Evolutionary conservation across 1,140 invertebrate species (phyloP).

Genomic region (Drosophila cardini): DNA sequence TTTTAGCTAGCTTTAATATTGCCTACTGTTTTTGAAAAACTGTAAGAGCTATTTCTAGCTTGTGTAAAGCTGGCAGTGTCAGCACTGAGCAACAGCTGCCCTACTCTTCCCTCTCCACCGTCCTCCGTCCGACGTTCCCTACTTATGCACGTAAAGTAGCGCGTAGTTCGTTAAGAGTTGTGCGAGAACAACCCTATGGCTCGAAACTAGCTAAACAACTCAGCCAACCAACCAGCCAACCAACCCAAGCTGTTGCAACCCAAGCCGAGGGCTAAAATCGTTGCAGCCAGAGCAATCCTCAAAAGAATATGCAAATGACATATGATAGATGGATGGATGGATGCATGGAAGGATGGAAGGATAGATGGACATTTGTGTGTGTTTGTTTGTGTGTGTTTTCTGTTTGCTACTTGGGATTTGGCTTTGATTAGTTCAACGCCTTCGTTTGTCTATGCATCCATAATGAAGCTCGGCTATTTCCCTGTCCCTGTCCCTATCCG

Average conservation of each 20-base stretch:
- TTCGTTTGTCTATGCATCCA: conserved; percentile 52
- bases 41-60: no score
- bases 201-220: background rate
- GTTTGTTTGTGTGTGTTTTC: background rate
- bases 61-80: no score
- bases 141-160: conserved; percentile 12
- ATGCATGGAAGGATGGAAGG: conserved; percentile 7
- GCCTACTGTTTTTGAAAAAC: no score
- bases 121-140: background rate
- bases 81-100: conserved; percentile 7
- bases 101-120: background rate
- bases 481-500: background rate
- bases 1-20: no score
- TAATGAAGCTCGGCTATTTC: conserved; percentile 53
- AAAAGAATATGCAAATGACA: conserved; percentile 58
- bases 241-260: conserved; percentile 1
- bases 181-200: conserved; percentile 22
- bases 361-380: background rate
- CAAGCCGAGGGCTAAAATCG: conserved; percentile 17
- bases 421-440: conserved; percentile 39
- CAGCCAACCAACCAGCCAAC: background rate
- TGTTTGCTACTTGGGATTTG: background rate
- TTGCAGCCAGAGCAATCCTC: conserved; percentile 35
- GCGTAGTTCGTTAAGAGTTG: conserved; percentile 18
- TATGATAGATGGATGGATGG: conserved; percentile 70